Base-by-base conservation (phyloP, 2,113 vertebrate species). In the Xenopus borealis region DNA sequence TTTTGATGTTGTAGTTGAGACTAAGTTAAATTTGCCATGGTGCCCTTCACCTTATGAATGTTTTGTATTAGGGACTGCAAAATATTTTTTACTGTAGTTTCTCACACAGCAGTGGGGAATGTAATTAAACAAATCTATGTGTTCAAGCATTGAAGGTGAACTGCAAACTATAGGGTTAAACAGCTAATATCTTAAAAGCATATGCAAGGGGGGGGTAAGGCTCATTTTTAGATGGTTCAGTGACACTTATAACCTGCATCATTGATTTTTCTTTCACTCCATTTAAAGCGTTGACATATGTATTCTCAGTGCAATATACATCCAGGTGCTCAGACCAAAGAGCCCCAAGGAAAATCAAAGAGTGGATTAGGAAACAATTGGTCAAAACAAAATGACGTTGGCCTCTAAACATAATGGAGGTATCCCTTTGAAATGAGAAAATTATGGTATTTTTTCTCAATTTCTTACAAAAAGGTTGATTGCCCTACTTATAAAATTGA, bases 221-320 rank as follows among this genome's bases (percentile, higher is more conserved):
- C 13, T 3, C 59, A 40, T n/a, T 69, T 62, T 18, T n/a, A 69
- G 46, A 75, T 68, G 46, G 66, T 69, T 63, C 46, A 44, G 27
- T 76, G 66, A 69, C 66, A 76, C 62, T 63, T 63, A 63, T 69
- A 76, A 69, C 66, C 58, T 14, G 19, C 44, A 45, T 13, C 68
- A 76, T 76, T 69, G 66, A 76, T 76, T 69, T 75, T 50, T 12
- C 19, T 62, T 62, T 63, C n/a, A 44, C 58, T 76, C 45, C 14
- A 23, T 69, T 27, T 67, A 61, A 74, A 75, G 57, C 40, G 66
- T 44, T 27, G 58, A 45, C 33, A 53, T 58, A 44, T 66, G 66
- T 68, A 66, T 68, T 40, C 40, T 59, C 10, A 18, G 20, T 19
- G 17, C 65, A 19, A 9, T 53, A 27, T 11, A 14, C 3, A 7